Evolutionary conservation across 2,113 vertebrate species (phyloP), one percentile per base, ranked within the genome.

Genomic region (Larimichthys crocea): DNA sequence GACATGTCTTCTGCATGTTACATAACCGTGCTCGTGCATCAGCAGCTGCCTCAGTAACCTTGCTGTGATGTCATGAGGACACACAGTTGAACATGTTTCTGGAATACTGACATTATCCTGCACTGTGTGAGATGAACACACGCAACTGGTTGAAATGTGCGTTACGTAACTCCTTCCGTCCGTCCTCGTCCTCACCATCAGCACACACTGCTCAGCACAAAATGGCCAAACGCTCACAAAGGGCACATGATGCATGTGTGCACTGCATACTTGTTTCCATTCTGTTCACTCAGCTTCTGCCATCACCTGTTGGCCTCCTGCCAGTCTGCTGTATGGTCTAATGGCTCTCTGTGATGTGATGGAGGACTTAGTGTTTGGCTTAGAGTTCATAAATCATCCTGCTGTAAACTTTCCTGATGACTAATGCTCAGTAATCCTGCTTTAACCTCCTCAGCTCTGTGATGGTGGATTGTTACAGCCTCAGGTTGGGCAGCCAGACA

Each of bases 141-240:
- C 26, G 61, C 76, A 73, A 76, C 69, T 81, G 74, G 85, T 85
- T 64, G 19, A 56, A 49, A 49, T 15, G 6, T 12, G 46, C 31
- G 14, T 88, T 86, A 76, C 61, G 64, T 82, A 85, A 86, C 35
- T 14, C 40, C 59, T 57, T 26, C 40, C 48, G 15, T 15, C 67
- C 79, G 22, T 48, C 24, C 72, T 16, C 35, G 8, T 40, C 35
- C 35, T 40, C 35, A 8, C 8, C 35, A 9, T 3, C 5, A 10
- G 9, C 68, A 5, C 77, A 86, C 68, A 5, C 77, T n/a, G n/a
- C n/a, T 3, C 5, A 10, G 9, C 68, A 5, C 77, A 86, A 86
- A 88, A 90, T 88, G 86, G 82, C 86, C 66, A 9, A 49, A 71
- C 60, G 35, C 15, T 19, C 9, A 10, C 22, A 56, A 29, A 53